Evolutionary conservation across 2,797 vertebrate species (phyloP), one percentile per base, ranked within the genome.

Genomic region (Harpagifer antarcticus): DNA sequence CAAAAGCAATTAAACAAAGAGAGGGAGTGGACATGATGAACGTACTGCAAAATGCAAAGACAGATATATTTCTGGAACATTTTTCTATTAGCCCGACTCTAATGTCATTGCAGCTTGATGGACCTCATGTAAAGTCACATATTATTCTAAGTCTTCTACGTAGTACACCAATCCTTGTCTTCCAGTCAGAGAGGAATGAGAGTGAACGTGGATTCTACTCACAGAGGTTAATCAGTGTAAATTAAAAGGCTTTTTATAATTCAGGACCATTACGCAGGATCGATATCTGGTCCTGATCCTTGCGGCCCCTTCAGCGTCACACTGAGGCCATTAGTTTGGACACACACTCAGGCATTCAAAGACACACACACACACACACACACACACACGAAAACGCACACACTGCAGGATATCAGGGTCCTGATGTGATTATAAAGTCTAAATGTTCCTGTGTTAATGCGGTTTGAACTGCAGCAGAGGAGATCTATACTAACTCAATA

Each of bases 401-500:
- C 19, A 62, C n/a, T 58, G 50, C 67, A 68, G 78, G 77, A 83
- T 76, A 78, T 15, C 15, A 45, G 40, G 68, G 45, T 11, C 58
- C 48, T 79, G 79, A 92, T 84, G 74, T 14, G 56, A 90, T 93
- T 91, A 84, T 74, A 31, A 54, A 61, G 44, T 79, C 60, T 75
- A 82, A 86, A 89, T 81, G 85, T 92, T 80, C 69, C 78, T 79
- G 74, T 68, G 87, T 84, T 91, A 91, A 92, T 88, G 91, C 70
- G 53, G 84, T 86, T 85, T 86, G 71, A 88, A 81, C 78, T 74
- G 82, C 72, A 61, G 76, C 76, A 73, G 75, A 64, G 72, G 54
- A 78, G 86, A 93, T 94, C 93, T 49, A 93, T 94, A 71, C 89
- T 90, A 94, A 94, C 84, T 61, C 66, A 68, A 92, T 94, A 74